Conservation (phyloP, 2,113 vertebrate genomes). For the Platichthys stellatus region DNA sequence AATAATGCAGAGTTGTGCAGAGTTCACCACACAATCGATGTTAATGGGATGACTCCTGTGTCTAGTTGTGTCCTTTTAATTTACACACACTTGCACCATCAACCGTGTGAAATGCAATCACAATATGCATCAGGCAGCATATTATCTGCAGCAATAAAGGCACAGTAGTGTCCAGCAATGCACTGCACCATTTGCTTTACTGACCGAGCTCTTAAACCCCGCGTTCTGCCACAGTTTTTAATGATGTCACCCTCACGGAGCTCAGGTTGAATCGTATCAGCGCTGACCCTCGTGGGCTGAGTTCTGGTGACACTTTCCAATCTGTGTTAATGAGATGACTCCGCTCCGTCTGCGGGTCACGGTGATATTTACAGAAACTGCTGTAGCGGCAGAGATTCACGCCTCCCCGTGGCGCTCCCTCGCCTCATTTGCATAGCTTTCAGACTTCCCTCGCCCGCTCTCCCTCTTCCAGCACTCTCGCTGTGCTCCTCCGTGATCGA, state of each 20-base stretch:
- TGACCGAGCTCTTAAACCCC: slow-evolving; percentile 28
- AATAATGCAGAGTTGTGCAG: slow-evolving; percentile 24
- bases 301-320: slow-evolving; percentile 64
- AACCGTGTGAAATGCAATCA: slow-evolving; percentile 6
- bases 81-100: slow-evolving; percentile 32
- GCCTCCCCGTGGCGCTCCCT: slow-evolving; percentile 62
- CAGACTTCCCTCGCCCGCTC: slow-evolving; percentile 72
- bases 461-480: slow-evolving; percentile 51
- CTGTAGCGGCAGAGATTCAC: slow-evolving; percentile 64
- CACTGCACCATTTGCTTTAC: slow-evolving; percentile 28
- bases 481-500: slow-evolving; percentile 70
- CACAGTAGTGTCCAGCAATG: slow-evolving; percentile 23
- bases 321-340: slow-evolving; percentile 80
- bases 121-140: slow-evolving; percentile 22
- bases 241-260: slow-evolving; percentile 57
- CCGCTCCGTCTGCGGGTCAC: slow-evolving; percentile 68
- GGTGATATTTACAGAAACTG: slow-evolving; percentile 75
- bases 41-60: slow-evolving; percentile 46
- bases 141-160: slow-evolving; percentile 8
- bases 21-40: slow-evolving; percentile 31
- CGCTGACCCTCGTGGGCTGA: slow-evolving; percentile 61
- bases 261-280: slow-evolving; percentile 46
- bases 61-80: slow-evolving; percentile 33
- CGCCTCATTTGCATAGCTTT: slow-evolving; percentile 79
- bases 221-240: slow-evolving; percentile 63